These are phyloP conservation scores for Anarsia innoxiella DNA, from an alignment of 2,888 invertebrate genomes.

Conservation along the genomic window DNA sequence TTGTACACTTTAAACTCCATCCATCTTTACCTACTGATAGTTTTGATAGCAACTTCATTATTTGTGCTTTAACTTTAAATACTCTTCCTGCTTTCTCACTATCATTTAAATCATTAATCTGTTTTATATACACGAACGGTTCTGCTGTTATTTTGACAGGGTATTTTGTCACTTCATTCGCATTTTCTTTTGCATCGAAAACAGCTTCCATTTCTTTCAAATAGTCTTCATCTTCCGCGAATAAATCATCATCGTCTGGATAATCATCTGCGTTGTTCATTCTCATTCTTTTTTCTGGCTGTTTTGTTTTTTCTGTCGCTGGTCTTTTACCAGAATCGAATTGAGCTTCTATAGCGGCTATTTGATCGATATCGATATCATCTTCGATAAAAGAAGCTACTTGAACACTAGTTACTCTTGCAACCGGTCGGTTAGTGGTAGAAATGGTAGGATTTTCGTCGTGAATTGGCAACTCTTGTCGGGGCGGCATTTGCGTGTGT, in stretches of 20 bases:
- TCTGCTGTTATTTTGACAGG: slow-evolving; percentile 33
- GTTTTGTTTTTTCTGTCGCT: slow-evolving; percentile 19
- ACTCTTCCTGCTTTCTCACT: slow-evolving; percentile 47
- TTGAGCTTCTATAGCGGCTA: slow-evolving; percentile 52
- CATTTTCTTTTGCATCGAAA: slow-evolving; percentile 30
- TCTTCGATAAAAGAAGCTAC: slow-evolving; percentile 41
- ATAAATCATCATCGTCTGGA: slow-evolving; percentile 43
- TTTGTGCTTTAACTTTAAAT: slow-evolving; percentile 74
- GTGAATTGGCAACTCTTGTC: slow-evolving; percentile 4
- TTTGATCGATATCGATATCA: slow-evolving; percentile 50
- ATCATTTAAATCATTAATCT: slow-evolving; percentile 47
- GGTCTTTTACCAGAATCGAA: slow-evolving; percentile 15
- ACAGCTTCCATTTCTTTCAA: slow-evolving; percentile 47
- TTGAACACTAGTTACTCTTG: slow-evolving; percentile 36
- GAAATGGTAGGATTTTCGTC: slow-evolving; percentile 13
- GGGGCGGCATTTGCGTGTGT: slow-evolving; percentile 35
- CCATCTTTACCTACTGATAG: slow-evolving; percentile 65
- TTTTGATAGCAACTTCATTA: slow-evolving; percentile 71
- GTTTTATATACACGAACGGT: slow-evolving; percentile 64
- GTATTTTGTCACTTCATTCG: slow-evolving; percentile 16
- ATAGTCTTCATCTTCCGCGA: slow-evolving; percentile 54
- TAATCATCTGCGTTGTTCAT: slow-evolving; percentile 37
- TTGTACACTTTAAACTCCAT: slow-evolving; percentile 74
- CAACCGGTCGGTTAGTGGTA: slow-evolving; percentile 22
- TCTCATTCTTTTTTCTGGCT: slow-evolving; percentile 49